These are phyloP conservation scores for Setipinna tenuifilis DNA, from an alignment of 2,797 vertebrate species.

Conservation along the genomic window DNA sequence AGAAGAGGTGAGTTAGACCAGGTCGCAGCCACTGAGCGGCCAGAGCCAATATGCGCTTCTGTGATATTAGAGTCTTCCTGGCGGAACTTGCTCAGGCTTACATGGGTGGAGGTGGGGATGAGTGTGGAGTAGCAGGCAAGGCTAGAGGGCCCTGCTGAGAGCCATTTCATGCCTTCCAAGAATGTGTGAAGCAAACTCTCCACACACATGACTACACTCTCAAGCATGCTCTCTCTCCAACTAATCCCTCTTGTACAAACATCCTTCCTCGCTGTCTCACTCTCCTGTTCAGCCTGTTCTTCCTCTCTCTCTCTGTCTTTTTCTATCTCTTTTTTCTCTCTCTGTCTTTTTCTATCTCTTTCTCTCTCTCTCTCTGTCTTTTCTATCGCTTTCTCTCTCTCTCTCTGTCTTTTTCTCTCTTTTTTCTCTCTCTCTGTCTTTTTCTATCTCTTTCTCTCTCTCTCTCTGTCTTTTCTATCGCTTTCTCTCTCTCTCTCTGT, in stretches of 20 bases:
- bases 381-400: too few species aligned
- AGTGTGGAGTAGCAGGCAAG: too few species aligned
- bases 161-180: background rate
- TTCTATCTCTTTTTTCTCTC: background rate
- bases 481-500: background rate
- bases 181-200: background rate
- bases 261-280: background rate
- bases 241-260: background rate
- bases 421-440: background rate
- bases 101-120: too few species aligned
- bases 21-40: too few species aligned
- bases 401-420: too few species aligned
- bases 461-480: background rate
- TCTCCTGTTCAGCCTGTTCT: background rate
- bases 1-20: too few species aligned
- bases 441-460: background rate
- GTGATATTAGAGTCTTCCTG: too few species aligned
- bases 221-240: background rate
- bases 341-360: background rate
- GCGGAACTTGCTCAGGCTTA: too few species aligned
- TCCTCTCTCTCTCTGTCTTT: too few species aligned
- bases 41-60: too few species aligned
- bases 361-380: background rate
- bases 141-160: too few species aligned
- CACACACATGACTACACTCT: background rate